Conservation (phyloP, 1,140 invertebrate species). For the Aculops lycopersici region DNA sequence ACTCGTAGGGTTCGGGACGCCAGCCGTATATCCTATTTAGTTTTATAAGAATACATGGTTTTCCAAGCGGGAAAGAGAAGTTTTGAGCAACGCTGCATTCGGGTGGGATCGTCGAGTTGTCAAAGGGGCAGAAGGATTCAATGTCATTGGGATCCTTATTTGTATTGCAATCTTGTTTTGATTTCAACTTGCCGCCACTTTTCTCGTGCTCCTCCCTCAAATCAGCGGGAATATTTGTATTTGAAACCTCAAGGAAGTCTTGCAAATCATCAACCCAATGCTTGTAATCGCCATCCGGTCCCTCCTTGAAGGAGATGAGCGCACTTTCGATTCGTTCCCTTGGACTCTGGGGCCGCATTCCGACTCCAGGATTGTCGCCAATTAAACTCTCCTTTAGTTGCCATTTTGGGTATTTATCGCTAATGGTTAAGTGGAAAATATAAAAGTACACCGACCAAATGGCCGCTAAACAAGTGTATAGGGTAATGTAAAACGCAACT, state of each 20-base stretch:
- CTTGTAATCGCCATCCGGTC: slow-evolving; percentile 29
- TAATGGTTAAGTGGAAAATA: slow-evolving; percentile 69
- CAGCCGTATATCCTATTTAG: slow-evolving; percentile 22
- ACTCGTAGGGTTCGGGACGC: slow-evolving; percentile 9
- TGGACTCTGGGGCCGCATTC: slow-evolving; percentile 65
- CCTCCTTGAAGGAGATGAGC: slow-evolving; percentile 49
- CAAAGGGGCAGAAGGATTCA: slow-evolving; percentile 33
- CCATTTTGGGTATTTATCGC: slow-evolving; percentile 50
- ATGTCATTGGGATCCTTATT: background rate
- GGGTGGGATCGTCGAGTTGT: slow-evolving; percentile 24
- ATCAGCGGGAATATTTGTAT: background rate
- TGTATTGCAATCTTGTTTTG: background rate
- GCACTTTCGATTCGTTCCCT: slow-evolving; percentile 60
- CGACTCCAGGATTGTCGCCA: slow-evolving; percentile 52
- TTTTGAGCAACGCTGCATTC: slow-evolving; percentile 30
- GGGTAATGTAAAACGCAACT: slow-evolving; percentile 28
- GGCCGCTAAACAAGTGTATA: slow-evolving; percentile 42
- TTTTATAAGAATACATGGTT: slow-evolving; percentile 48
- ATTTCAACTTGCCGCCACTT: background rate
- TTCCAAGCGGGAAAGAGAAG: slow-evolving; percentile 35
- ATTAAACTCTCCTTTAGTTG: slow-evolving; percentile 45
- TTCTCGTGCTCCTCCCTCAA: background rate
- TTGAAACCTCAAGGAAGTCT: background rate
- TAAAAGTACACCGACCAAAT: slow-evolving; percentile 69
- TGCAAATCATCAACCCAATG: background rate